Evolutionary conservation across 2,888 invertebrate genomes (phyloP).

Genomic region (Chalcis sispes): DNA sequence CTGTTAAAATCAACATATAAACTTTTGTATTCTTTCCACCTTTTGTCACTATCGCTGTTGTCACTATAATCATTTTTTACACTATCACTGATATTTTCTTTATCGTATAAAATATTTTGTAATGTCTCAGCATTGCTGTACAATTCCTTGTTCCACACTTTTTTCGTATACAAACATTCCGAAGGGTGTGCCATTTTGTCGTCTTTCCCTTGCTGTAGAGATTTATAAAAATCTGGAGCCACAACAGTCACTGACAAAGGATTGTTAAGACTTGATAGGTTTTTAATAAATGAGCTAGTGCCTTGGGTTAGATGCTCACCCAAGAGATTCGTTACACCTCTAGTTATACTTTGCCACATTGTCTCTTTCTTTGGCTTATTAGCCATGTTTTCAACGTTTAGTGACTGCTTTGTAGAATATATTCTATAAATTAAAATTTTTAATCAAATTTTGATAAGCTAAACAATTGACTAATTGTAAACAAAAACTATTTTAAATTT

Average conservation of each 20-base stretch:
- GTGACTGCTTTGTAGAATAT: constrained; percentile 57
- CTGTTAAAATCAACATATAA: constrained; percentile 46
- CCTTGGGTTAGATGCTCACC: constrained; percentile 62
- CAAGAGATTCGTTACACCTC: constrained; percentile 59
- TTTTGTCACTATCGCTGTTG: constrained; percentile 43
- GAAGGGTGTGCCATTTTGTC: constrained; percentile 25
- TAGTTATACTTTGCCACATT: constrained; percentile 62
- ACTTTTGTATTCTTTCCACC: constrained; percentile 51
- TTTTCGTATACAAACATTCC: neutral
- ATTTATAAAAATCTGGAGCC: constrained; percentile 64
- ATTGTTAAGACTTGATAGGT: constrained; percentile 61
- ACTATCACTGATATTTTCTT: constrained; percentile 47
- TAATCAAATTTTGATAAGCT: neutral
- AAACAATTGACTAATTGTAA: neutral
- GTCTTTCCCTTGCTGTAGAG: constrained; percentile 60
- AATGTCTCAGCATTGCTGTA: constrained; percentile 22
- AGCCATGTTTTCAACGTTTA: constrained; percentile 41
- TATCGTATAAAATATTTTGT: constrained; percentile 45
- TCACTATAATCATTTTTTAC: constrained; percentile 35
- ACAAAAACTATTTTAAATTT: neutral
- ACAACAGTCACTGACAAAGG: constrained; percentile 67
- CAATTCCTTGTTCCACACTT: constrained; percentile 38
- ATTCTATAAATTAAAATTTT: constrained; percentile 33
- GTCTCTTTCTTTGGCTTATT: constrained; percentile 61
- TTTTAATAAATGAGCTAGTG: constrained; percentile 59